A percentile compares a stretch with the other conserved stretches of the same genome.
phyloP scores from a whole-genome alignment of 2,113 vertebrate genomes.

The Puffinus mauretanicus region DNA sequence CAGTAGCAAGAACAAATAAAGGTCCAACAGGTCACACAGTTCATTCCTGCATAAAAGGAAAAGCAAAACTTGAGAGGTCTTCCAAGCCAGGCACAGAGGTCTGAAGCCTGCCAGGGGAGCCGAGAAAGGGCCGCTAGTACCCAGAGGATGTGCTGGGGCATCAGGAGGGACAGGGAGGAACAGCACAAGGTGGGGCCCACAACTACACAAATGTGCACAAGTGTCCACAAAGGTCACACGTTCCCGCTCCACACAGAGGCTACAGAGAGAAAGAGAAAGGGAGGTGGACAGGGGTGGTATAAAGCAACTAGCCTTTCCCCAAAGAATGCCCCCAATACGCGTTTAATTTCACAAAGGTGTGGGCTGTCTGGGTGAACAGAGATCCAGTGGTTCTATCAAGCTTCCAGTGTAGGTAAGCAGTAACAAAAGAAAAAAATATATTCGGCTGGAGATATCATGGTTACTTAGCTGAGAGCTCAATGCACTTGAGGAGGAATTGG shows the following conservation, averaged over 20 bases:
- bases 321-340: not conserved
- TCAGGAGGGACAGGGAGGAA: not conserved
- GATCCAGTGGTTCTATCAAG: not conserved
- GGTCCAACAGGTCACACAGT: not conserved
- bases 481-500: not conserved
- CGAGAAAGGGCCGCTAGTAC: fast-evolving
- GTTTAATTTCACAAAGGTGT: not conserved
- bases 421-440: not conserved
- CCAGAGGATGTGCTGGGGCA: not conserved
- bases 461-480: not conserved
- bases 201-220: not conserved
- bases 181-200: not conserved
- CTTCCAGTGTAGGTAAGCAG: not conserved
- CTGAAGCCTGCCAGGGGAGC: not conserved
- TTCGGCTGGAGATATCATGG: not conserved
- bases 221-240: fast-evolving
- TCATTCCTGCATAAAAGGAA: not conserved
- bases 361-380: not conserved
- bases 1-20: not conserved
- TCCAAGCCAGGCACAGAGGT: not conserved
- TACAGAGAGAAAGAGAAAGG: not conserved
- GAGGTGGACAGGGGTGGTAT: not conserved
- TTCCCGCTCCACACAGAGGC: not conserved
- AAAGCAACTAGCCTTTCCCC: not conserved
- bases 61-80: not conserved